phyloP scores from a whole-genome alignment of 2,888 invertebrate species.

The Catocala nupta region DNA sequence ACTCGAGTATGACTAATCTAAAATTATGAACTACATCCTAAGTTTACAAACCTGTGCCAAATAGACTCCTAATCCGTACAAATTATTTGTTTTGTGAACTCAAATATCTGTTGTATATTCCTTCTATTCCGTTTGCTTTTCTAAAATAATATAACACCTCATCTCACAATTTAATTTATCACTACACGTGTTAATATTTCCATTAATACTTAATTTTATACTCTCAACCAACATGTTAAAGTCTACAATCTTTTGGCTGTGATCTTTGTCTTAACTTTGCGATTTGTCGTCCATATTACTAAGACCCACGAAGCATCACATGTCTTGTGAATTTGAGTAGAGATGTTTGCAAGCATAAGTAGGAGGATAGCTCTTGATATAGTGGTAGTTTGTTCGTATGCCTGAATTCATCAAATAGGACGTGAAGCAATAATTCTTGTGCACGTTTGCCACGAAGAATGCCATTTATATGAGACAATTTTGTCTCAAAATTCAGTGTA shows the following conservation, averaged over 20 bases:
- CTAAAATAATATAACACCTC: conserved; percentile 59
- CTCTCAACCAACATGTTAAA: conserved; percentile 27
- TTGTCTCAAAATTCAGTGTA: conserved; percentile 74
- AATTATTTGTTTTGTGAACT: conserved; percentile 49
- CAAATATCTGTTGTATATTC: conserved; percentile 41
- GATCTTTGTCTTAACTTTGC: conserved; percentile 41
- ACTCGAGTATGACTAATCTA: conserved; percentile 13
- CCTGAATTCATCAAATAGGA: conserved; percentile 77
- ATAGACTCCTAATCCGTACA: conserved; percentile 40
- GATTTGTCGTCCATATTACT: conserved; percentile 39
- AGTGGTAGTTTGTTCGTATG: conserved; percentile 57
- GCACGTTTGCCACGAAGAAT: conserved; percentile 71
- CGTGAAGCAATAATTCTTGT: conserved; percentile 75
- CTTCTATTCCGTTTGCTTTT: conserved; percentile 45
- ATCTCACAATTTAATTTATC: conserved; percentile 54
- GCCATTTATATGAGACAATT: conserved; percentile 77
- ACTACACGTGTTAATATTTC: conserved; percentile 50
- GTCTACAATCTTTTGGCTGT: conserved; percentile 27
- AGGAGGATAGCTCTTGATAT: conserved; percentile 48
- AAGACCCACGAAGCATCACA: conserved; percentile 39
- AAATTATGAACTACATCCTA: conserved; percentile 21
- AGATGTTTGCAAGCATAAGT: conserved; percentile 36
- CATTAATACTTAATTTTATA: conserved; percentile 22
- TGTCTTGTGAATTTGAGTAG: conserved; percentile 22
- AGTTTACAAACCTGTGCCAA: conserved; percentile 24